Base-by-base conservation (phyloP, 2,888 invertebrate genomes). In the Flexamia atlantica region DNA sequence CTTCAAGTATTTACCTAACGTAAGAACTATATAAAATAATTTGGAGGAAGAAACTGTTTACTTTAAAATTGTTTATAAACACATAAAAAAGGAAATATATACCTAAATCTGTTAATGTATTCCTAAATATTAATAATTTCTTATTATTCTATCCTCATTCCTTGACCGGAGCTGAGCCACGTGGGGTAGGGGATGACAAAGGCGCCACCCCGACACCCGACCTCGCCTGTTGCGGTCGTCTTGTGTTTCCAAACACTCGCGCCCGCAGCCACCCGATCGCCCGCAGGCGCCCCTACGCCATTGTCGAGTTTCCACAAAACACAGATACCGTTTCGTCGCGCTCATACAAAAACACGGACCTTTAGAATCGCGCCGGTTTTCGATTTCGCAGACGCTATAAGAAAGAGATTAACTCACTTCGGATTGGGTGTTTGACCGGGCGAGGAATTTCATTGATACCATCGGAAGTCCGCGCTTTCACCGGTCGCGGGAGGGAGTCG, bases 291-390 rank as follows among this genome's bases (percentile, higher is more conserved):
- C 72, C 72, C 40, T 30, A 23, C 5, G 5, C 14, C 42, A 72
- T 72, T 72, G 72, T 72, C 40, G 32, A 2, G 42, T 72, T 72
- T 72, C 42, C 72, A 72, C 72, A 72, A 72, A 72, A 72, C 68
- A 68, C 42, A n/a, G 72, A 72, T 72, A 72, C 72, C 72, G 72
- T 72, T 76, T 76, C 76, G 76, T 76, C 76, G 76, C 76, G 76
- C 76, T 50, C 76, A 4, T 42, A 23, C 76, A 50, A 46, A 50
- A 76, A 76, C 46, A 46, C 76, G 28, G 30, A 40, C 76, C 46
- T 42, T 76, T 76, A 50, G 50, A 76, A 50, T 40, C 25, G 30
- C 50, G 42, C 76, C 46, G 76, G 76, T 76, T 76, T 76, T 76
- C 76, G 46, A 76, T 76, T 76, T 76, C 76, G 42, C 76, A 50